Evolutionary conservation across 2,888 invertebrate genomes (phyloP).

Genomic region (Crepidodera aurea): DNA sequence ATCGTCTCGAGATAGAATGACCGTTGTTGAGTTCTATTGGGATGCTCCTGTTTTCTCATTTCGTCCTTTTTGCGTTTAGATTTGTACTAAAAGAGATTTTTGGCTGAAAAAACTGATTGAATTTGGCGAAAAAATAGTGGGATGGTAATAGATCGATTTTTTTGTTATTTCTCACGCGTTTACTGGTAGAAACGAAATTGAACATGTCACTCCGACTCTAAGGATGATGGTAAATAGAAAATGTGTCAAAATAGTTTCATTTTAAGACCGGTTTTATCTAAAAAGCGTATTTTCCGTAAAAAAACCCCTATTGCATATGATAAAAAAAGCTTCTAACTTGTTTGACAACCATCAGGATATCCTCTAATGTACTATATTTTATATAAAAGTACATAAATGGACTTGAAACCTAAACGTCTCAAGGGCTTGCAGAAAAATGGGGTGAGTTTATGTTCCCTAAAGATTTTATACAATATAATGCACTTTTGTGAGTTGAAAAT

Average conservation of each 20-base stretch:
- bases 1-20: not conserved
- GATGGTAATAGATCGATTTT: too few species aligned
- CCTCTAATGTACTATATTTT: not conserved
- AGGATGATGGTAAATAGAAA: too few species aligned
- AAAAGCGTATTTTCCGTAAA: too few species aligned
- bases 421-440: constrained; percentile 7
- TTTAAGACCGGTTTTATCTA: too few species aligned
- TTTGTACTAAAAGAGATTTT: too few species aligned
- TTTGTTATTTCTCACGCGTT: too few species aligned
- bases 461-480: constrained; percentile 19
- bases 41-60: not conserved
- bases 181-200: too few species aligned
- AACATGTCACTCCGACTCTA: too few species aligned
- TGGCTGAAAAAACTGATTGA: too few species aligned
- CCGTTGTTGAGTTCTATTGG: not conserved
- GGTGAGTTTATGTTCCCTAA: constrained; percentile 9
- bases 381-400: constrained; percentile 4
- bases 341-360: not conserved
- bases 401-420: constrained; percentile 9
- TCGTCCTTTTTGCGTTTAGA: not conserved
- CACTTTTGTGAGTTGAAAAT: constrained; percentile 5
- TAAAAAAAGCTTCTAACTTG: not conserved
- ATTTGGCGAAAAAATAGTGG: too few species aligned
- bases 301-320: too few species aligned
- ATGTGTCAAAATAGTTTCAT: too few species aligned